Percentiles rank a stretch among this genome's conserved stretches.
Evolutionary conservation across 2,797 vertebrate species (phyloP).

Genomic region (Poeciliopsis paucimaculata): DNA sequence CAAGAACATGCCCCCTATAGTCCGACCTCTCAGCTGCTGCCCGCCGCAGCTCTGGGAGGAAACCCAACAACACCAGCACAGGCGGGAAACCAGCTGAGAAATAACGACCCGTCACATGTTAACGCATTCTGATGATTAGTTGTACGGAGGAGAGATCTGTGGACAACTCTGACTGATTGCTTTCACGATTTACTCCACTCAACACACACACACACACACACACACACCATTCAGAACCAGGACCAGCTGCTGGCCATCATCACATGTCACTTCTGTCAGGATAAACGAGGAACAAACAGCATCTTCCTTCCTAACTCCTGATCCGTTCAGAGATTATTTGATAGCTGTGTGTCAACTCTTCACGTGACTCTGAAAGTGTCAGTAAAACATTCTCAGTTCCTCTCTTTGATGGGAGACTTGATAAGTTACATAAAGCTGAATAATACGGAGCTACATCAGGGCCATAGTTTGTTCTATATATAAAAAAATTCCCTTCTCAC

Average conservation of each 20-base stretch:
- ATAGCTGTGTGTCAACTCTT: not conserved
- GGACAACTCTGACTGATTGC: not conserved
- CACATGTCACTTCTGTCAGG: slow-evolving; percentile 40
- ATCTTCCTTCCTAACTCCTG: slow-evolving; percentile 30
- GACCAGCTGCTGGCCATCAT: slow-evolving; percentile 64
- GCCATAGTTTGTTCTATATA: not conserved
- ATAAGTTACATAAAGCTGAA: not conserved
- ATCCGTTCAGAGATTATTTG: slow-evolving; percentile 5
- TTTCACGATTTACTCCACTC: slow-evolving; percentile 37
- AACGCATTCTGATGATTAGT: not conserved
- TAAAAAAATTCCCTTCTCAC: too few relatives aligned
- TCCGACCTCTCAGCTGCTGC: slow-evolving; percentile 46
- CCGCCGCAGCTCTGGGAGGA: slow-evolving; percentile 3
- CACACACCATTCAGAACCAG: slow-evolving; percentile 35
- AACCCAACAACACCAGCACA: not conserved
- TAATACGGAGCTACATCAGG: not conserved
- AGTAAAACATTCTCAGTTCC: not conserved
- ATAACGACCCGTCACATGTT: not conserved
- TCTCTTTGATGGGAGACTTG: not conserved
- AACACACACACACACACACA: slow-evolving; percentile 20
- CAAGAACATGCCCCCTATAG: slow-evolving; percentile 55
- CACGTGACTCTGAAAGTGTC: not conserved
- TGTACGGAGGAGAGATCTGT: not conserved
- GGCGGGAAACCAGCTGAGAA: not conserved
- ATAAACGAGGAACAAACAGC: slow-evolving; percentile 15